Evolutionary conservation across 2,113 vertebrate species (phyloP).

Genomic region (Pelmatolapia mariae): DNA sequence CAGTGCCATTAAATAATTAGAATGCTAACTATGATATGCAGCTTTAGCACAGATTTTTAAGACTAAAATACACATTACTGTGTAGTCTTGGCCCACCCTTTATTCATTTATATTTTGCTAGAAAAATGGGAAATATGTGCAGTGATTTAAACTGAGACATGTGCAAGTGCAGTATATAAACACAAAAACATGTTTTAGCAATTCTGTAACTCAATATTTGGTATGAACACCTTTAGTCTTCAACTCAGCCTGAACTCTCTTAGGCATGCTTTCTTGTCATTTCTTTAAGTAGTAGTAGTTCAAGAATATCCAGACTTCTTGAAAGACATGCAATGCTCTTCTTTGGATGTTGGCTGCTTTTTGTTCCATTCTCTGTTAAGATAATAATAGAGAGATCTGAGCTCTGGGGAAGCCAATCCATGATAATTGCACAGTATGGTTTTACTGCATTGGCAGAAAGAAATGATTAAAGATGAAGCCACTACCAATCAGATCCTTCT

Average conservation of each 20-base stretch:
- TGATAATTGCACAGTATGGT: neutral
- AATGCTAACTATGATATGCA: neutral
- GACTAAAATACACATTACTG: neutral
- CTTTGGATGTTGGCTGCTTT: neutral
- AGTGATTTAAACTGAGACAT: neutral
- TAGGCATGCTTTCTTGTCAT: neutral
- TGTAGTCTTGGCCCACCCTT: neutral
- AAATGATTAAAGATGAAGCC: neutral
- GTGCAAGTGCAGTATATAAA: neutral
- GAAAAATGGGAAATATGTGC: neutral
- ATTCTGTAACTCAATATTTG: neutral
- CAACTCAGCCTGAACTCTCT: neutral
- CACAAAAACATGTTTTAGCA: neutral
- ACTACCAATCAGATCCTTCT: neutral
- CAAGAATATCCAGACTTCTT: neutral
- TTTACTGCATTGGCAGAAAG: neutral
- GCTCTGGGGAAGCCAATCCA: neutral
- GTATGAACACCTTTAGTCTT: neutral
- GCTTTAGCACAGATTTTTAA: neutral
- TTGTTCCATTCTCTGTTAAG: neutral
- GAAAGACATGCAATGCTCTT: neutral
- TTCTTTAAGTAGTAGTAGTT: neutral
- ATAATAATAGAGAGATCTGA: neutral
- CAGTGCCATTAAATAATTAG: neutral
- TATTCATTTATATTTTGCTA: neutral